Base-by-base conservation (phyloP, 2,797 vertebrate species). In the Parotocinclus haroldoi region DNA sequence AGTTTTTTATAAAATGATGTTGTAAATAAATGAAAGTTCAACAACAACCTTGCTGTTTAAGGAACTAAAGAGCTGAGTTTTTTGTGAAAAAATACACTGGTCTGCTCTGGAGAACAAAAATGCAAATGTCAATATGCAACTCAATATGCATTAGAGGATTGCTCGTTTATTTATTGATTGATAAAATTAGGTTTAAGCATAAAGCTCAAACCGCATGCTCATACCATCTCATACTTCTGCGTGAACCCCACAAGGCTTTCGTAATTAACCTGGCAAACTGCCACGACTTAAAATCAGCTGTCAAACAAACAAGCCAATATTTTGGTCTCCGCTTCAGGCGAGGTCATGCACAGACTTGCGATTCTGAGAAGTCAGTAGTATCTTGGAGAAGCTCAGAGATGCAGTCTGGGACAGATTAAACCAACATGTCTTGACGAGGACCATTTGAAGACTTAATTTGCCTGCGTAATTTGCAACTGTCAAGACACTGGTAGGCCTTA, bases 331-430 rank as follows among this genome's bases (percentile, higher is more conserved):
- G 50, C 56, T 56, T 39, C 1, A 56, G 72, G 61, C 19, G 7
- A 56, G 58, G 51, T 60, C 66, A 18, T 56, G 66, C 13, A 46
- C 66, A 39, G 57, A 54, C 66, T 7, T 14, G 72, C 14, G 10
- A 9, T 16, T 58, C 39, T 12, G 60, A 56, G 42, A 59, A 69
- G 56, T 55, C 58, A 37, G 45, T 60, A 7, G 14, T 46, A 11
- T 72, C 7, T 10, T 10, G 37, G 42, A 44, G 18, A 56, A 40
- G 12, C 37, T 58, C n/a, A 14, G 42, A 55, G 51, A 37, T 4
- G 14, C 7, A n/a, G 46, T 40, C 36, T 36, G 37, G 12, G 54
- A 52, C 38, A 52, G 37, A n/a, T 11, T 49, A 46, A 5, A 11
- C 6, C 13, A 50, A 63, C 60, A n/a, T 51, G 60, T 19, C 53